Evolutionary conservation across 2,113 vertebrate genomes (phyloP), one percentile per base, ranked within the genome.

Genomic region (Equus quagga): DNA sequence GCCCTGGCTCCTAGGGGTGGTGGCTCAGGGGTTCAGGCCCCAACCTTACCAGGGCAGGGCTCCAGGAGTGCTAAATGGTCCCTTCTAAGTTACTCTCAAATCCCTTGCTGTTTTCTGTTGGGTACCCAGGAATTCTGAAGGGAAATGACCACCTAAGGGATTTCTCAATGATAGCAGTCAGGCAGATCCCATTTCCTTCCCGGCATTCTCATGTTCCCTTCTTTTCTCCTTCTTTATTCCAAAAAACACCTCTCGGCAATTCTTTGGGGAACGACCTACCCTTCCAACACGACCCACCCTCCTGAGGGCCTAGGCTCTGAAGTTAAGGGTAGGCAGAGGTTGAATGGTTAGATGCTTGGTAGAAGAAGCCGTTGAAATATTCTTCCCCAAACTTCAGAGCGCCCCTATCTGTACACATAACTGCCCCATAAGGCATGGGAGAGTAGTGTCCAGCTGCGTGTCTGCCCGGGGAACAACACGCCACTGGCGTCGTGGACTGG

Each of bases 321-420:
- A 95, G 88, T 96, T 97, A 90, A 95, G 65, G 86, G 73, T 92
- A 93, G 86, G 70, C n/a, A 58, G 79, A 85, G 65, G 31, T 67
- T 70, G 82, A 78, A 87, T 72, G 92, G 79, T 76, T 93, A 93
- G 92, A 67, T 73, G 82, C 75, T 96, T 85, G 70, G 58, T 93
- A 65, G 82, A 92, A 54, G n/a, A 96, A 96, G 83, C 83, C 92
- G 96, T 94, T 96, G 60, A 83, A 56, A 94, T 96, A 87, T 90
- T 98, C 90, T 97, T 94, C 84, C 92, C 65, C 72, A 97, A 98
- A 98, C 97, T 98, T 98, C 92, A 92, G 92, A 94, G 95, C 64
- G 76, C 83, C 94, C 83, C 83, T 93, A 64, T 91, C 64, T 44
- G 86, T 65, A 87, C 80, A 92, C 58, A 96, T 82, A 95, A 80